These are phyloP conservation scores for Trematomus loennbergii DNA, from an alignment of 2,113 vertebrate genomes.

Conservation along the genomic window DNA sequence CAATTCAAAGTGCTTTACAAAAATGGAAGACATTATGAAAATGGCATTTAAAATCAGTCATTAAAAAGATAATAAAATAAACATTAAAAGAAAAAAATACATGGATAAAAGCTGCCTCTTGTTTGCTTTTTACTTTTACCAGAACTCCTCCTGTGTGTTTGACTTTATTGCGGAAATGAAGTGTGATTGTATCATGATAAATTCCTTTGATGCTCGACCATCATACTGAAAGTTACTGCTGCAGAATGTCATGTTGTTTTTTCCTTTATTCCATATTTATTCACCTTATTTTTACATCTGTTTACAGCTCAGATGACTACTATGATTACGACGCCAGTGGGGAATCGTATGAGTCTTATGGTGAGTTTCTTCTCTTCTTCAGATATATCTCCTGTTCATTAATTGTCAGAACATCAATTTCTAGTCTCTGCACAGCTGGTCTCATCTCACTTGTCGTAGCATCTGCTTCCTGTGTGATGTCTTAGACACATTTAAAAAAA, in stretches of 20 bases:
- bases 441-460: slow-evolving; percentile 23
- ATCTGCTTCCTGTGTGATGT: neutral
- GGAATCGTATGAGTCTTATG: slow-evolving; percentile 93
- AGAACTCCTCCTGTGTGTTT: neutral
- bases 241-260: neutral
- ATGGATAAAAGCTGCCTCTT: too few species aligned
- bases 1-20: too few species aligned
- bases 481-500: neutral
- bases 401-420: slow-evolving; percentile 26
- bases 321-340: slow-evolving; percentile 96
- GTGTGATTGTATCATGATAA: slow-evolving; percentile 6
- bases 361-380: slow-evolving; percentile 85
- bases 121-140: slow-evolving; percentile 44
- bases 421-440: neutral
- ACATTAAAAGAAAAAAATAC: too few species aligned
- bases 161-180: slow-evolving; percentile 14
- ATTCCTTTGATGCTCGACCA: slow-evolving; percentile 23
- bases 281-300: slow-evolving; percentile 40
- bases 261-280: neutral
- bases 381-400: neutral
- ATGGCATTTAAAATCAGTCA: too few species aligned
- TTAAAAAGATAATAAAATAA: too few species aligned
- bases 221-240: neutral
- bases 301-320: slow-evolving; percentile 93
- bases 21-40: too few species aligned